Conservation (phyloP, 2,113 vertebrate species). For the Trogon melanurus region DNA sequence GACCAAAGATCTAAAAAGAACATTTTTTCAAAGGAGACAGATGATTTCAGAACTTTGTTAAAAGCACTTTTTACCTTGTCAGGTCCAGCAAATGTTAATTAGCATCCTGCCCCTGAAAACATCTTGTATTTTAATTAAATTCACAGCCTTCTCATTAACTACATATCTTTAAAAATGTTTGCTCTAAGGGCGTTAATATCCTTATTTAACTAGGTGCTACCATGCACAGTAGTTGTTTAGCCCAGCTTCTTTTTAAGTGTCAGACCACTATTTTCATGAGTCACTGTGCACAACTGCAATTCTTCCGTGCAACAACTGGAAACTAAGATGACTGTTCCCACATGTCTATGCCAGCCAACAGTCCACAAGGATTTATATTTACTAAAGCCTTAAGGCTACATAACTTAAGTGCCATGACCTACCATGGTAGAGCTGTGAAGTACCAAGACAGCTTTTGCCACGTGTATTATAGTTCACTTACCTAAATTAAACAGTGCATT, state of each 20-base stretch:
- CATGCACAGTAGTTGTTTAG: not conserved
- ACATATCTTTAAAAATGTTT: not conserved
- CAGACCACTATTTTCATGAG: slow-evolving; percentile 27
- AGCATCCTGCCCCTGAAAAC: slow-evolving; percentile 28
- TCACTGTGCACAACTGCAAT: slow-evolving; percentile 33
- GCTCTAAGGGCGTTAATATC: slow-evolving; percentile 24
- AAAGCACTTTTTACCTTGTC: not conserved
- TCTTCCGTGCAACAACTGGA: slow-evolving; percentile 51
- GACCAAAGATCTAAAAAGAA: not conserved
- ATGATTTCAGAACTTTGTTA: not conserved
- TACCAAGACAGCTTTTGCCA: not conserved
- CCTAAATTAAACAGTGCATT: not conserved
- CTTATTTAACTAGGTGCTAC: slow-evolving; percentile 53
- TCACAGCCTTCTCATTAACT: slow-evolving; percentile 41
- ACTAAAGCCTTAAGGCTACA: slow-evolving; percentile 52
- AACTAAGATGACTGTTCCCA: slow-evolving; percentile 73
- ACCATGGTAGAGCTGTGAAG: not conserved
- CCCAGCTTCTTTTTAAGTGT: slow-evolving; percentile 13
- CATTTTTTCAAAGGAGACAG: not conserved
- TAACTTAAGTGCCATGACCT: not conserved
- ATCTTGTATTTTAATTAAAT: slow-evolving; percentile 41
- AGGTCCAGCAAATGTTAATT: slow-evolving; percentile 21
- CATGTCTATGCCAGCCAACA: slow-evolving; percentile 53
- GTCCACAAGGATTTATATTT: slow-evolving; percentile 35
- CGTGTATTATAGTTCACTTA: not conserved